Base-by-base conservation (phyloP, 2,797 vertebrate species). In the Cuculus canorus region DNA sequence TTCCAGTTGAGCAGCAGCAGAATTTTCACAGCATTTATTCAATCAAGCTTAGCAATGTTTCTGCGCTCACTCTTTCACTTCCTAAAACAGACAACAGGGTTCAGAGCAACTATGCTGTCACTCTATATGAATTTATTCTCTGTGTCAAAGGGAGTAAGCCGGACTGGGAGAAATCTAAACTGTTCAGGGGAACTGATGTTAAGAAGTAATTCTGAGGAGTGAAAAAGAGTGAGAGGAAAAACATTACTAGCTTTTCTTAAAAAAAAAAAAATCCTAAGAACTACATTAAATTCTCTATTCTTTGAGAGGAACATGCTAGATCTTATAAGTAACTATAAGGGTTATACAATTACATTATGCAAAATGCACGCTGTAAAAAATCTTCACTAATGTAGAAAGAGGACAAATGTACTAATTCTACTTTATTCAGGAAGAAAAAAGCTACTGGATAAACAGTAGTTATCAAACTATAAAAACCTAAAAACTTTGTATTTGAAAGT, bases 1-100 rank as follows among this genome's bases (percentile, higher is more conserved):
- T 98, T 98, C 97, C 97, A 98, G 97, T 89, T 97, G 97, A 98
- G 96, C 96, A 98, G 96, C 94, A 96, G 95, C 95, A 97, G 96
- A 97, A 97, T 97, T 97, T 98, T 98, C 96, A 97, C 97, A 97
- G 97, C 97, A 97, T 97, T 98, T 97, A 98, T 96, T 97, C 96
- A 97, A 95, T 96, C 97, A 97, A 97, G 97, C 98, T 97, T 97
- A 93, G 95, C 97, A 94, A 66, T 91, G 79, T 96, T 96, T 96
- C 94, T 96, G 95, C 18, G 84, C 85, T 94, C 93, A 87, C 70
- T 96, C 93, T 97, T 97, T 97, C 95, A 97, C 95, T 97, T 98
- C 93, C 96, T 94, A 95, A 96, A 82, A 87, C 68, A 95, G 60
- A 92, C 89, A 96, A 54, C 93, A 96, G 60, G 91, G 95, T 97